A percentile compares a stretch with the other conserved stretches of the same genome.
These are phyloP conservation scores for Chelonoidis abingdonii DNA, from an alignment of 2,113 vertebrate species.

Conservation along the genomic window DNA sequence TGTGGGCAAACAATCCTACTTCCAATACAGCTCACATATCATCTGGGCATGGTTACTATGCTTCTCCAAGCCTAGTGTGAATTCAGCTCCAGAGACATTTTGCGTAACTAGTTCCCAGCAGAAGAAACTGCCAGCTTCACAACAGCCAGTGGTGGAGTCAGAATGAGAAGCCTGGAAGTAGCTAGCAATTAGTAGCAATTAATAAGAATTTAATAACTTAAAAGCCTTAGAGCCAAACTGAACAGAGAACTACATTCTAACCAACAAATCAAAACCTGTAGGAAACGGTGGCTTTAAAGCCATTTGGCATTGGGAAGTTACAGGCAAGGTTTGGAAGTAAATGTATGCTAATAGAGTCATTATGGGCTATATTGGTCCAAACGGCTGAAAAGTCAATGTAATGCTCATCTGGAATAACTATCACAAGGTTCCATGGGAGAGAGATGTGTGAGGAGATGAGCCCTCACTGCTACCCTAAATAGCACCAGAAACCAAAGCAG, in stretches of 20 bases:
- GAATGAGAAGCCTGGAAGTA: not conserved
- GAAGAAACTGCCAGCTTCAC: not conserved
- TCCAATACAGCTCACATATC: not conserved
- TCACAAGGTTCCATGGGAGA: not conserved
- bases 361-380: not conserved
- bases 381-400: not conserved
- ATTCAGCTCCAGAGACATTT: not conserved
- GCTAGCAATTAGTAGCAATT: not conserved
- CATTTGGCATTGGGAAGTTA: accelerated
- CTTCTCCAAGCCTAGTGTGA: not conserved
- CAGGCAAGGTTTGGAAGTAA: not conserved
- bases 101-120: not conserved
- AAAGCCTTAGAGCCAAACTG: not conserved
- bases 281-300: not conserved
- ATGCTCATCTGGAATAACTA: not conserved
- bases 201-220: not conserved
- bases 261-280: not conserved
- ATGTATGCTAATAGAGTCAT: not conserved
- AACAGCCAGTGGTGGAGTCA: not conserved
- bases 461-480: not conserved
- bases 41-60: not conserved
- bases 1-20: not conserved
- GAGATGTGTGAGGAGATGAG: not conserved
- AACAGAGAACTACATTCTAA: not conserved
- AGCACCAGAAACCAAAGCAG: not conserved